Conservation (phyloP, 2,113 vertebrate species). For the Chinchilla lanigera region DNA sequence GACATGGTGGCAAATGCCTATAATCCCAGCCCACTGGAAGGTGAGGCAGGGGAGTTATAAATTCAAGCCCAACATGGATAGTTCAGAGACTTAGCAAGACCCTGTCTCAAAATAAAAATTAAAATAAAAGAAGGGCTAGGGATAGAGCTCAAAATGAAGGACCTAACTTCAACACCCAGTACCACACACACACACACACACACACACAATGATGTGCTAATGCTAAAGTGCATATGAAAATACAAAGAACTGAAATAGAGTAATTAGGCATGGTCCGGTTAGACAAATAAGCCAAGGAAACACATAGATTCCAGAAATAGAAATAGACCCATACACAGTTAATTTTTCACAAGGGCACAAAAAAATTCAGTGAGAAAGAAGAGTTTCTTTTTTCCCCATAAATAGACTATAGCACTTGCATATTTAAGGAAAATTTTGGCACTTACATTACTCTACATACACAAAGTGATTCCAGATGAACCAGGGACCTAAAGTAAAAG, state of each 20-base stretch:
- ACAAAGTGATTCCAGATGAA: not conserved
- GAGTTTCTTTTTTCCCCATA: not conserved
- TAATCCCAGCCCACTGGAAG: not conserved
- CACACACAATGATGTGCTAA: not conserved
- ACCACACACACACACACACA: not conserved
- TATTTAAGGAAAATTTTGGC: not conserved
- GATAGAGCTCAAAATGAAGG: not conserved
- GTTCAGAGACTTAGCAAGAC: not conserved
- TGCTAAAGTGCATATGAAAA: not conserved
- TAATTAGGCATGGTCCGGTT: not conserved
- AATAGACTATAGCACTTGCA: not conserved
- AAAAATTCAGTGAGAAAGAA: not conserved
- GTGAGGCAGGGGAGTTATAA: not conserved
- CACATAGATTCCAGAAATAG: not conserved
- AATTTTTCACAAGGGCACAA: not conserved
- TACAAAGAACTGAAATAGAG: not conserved
- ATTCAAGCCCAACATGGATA: not conserved
- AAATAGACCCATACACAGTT: not conserved
- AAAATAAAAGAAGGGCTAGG: not conserved
- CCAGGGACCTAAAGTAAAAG: not conserved
- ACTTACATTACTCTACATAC: not conserved
- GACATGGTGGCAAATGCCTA: not conserved
- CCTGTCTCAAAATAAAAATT: not conserved
- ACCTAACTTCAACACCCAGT: not conserved
- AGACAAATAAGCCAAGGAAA: not conserved